phyloP scores from a whole-genome alignment of 2,888 invertebrate genomes.

The Philonicus albiceps region DNA sequence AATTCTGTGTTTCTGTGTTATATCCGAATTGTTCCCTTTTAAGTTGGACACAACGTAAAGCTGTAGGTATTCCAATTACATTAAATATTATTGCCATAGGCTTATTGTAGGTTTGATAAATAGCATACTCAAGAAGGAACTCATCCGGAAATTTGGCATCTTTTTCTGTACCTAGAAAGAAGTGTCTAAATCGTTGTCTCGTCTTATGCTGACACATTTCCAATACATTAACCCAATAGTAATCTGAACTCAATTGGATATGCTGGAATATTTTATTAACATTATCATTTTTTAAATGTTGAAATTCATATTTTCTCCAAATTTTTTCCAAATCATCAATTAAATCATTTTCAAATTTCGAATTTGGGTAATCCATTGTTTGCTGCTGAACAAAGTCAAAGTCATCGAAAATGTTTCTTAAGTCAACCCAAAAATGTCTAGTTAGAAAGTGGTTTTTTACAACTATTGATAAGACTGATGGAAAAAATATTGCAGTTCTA shows the following conservation, averaged over 20 bases:
- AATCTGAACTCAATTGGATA: not conserved
- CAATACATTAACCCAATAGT: not conserved
- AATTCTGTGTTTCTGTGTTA: not conserved
- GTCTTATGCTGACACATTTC: not conserved
- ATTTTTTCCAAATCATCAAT: not conserved
- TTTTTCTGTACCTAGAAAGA: not conserved
- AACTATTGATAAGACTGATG: not conserved
- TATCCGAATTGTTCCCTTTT: not conserved
- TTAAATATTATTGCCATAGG: not conserved
- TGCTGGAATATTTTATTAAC: not conserved
- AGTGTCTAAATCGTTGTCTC: not conserved
- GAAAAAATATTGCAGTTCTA: not conserved
- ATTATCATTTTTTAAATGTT: not conserved
- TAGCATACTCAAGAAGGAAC: not conserved
- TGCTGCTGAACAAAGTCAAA: not conserved
- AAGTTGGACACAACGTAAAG: not conserved
- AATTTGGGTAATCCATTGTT: not conserved
- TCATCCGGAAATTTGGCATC: not conserved
- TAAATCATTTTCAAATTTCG: not conserved
- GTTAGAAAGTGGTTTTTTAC: conserved; percentile 3
- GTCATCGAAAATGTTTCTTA: not conserved
- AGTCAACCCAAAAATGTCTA: not conserved
- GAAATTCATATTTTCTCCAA: not conserved
- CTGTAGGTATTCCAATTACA: conserved; percentile 4
- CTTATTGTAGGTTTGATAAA: conserved; percentile 6